A percentile compares a stretch with the other conserved stretches of the same genome.
Evolutionary conservation across 1,140 invertebrate species (phyloP).

Genomic region (Zophobas morio): DNA sequence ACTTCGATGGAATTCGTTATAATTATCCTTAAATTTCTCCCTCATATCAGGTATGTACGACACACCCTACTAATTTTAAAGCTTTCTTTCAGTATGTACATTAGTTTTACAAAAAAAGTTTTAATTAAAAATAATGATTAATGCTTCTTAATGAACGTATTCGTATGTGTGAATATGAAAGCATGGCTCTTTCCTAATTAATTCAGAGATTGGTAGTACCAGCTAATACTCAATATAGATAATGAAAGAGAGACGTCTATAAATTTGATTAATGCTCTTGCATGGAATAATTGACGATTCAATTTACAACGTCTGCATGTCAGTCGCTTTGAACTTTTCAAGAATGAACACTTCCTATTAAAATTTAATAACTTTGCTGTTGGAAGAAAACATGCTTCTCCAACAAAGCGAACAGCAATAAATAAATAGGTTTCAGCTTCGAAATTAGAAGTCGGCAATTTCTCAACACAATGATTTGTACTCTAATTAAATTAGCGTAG

Average conservation of each 20-base stretch:
- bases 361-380: slow-evolving; percentile 15
- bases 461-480: no score
- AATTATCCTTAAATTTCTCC: no score
- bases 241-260: slow-evolving; percentile 7
- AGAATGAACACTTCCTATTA: slow-evolving; percentile 5
- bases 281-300: slow-evolving; percentile 32
- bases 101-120: not conserved
- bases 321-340: slow-evolving; percentile 16
- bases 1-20: no score
- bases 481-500: no score
- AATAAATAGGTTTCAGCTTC: no score
- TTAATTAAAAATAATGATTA: slow-evolving; percentile 14
- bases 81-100: no score
- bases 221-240: slow-evolving; percentile 31
- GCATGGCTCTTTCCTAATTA: slow-evolving; percentile 19
- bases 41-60: no score
- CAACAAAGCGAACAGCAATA: not conserved
- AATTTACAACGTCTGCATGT: slow-evolving; percentile 14
- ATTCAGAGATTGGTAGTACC: slow-evolving; percentile 44
- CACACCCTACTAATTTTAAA: no score
- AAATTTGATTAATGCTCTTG: slow-evolving; percentile 45
- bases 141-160: slow-evolving; percentile 8
- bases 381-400: not conserved
- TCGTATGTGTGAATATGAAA: slow-evolving; percentile 15
- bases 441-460: no score